phyloP scores from a whole-genome alignment of 1,140 invertebrate species.

The Brachionus plicatilis region DNA sequence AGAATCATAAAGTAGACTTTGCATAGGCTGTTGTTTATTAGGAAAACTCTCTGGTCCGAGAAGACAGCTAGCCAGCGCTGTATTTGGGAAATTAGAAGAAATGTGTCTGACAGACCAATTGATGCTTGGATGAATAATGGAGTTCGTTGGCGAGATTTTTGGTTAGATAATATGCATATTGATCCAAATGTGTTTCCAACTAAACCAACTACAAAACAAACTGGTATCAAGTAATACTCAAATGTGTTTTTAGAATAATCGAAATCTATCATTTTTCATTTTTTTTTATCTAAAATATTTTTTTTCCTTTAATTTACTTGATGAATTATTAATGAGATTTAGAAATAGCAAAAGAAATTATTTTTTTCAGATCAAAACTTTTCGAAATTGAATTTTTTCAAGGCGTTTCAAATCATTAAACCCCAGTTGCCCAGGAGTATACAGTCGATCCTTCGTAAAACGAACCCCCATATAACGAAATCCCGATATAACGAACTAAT shows the following conservation, averaged over 20 bases:
- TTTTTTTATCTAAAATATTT: not conserved
- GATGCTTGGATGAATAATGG: not conserved
- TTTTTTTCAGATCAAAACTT: too few relatives aligned
- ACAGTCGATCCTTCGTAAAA: too few relatives aligned
- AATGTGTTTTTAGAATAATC: not conserved
- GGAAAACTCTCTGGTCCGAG: not conserved
- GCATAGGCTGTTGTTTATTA: not conserved
- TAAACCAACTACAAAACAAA: not conserved
- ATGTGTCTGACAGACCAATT: not conserved
- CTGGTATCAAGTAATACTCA: not conserved
- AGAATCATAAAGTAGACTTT: constrained; percentile 32
- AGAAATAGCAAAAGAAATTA: too few relatives aligned
- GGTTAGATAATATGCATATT: not conserved
- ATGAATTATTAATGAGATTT: too few relatives aligned
- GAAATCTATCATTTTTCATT: not conserved
- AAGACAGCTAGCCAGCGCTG: not conserved
- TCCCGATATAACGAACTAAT: too few relatives aligned
- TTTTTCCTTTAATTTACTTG: not conserved
- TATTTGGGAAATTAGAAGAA: not conserved
- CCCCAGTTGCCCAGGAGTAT: too few relatives aligned
- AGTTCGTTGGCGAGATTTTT: not conserved
- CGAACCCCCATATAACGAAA: too few relatives aligned
- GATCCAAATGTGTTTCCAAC: constrained; percentile 12
- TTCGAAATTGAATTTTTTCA: too few relatives aligned
- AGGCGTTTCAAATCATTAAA: too few relatives aligned